Base-by-base conservation (phyloP, 1,140 invertebrate species). In the Anastrepha ludens region DNA sequence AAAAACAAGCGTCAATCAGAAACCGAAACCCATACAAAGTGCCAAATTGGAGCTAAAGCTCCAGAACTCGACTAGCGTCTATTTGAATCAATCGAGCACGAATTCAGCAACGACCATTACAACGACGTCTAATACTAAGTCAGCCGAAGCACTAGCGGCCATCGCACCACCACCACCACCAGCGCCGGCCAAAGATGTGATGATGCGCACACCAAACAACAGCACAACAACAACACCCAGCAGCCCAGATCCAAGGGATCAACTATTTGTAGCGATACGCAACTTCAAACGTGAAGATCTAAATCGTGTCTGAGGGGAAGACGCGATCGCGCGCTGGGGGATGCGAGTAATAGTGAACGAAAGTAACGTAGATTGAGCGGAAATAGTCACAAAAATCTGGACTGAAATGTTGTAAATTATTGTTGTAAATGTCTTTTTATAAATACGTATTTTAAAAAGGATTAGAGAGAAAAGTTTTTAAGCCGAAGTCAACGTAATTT, bases 181-280 rank as follows among this genome's bases (percentile, higher is more conserved):
- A 60, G 93, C 94, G 89, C 94, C 94, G 5, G 92, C 94, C 20
- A 93, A 92, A 3, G 92, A 90, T 41, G 92, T 94, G 0, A 93
- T 90, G 74, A 87, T 90, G 47, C 13, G 91, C 88, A 20, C 59
- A 67, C 78, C 81, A 87, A 62, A 87, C 89, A 59, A 91, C 88
- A 81, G 91, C 90, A 3, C 92, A 17, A 91, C 90, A 88, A 89
- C 90, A 55, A 88, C 88, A n/a, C 15, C 87, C 13, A 44, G 87
- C 89, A 39, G 93, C 59, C 74, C 90, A 7, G 95, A 97, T 91
- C 94, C 95, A 1, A 94, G 96, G 64, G 95, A 96, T 87, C 94
- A 95, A 89, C 92, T 97, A 8, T 91, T 97, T 89, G 94, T 95
- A n/a, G 96, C 96, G 9, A 97, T 97, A 88, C 93, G 96, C 88